These are phyloP conservation scores for Pipistrellus kuhlii DNA, from an alignment of 2,797 vertebrate species.

Conservation along the genomic window DNA sequence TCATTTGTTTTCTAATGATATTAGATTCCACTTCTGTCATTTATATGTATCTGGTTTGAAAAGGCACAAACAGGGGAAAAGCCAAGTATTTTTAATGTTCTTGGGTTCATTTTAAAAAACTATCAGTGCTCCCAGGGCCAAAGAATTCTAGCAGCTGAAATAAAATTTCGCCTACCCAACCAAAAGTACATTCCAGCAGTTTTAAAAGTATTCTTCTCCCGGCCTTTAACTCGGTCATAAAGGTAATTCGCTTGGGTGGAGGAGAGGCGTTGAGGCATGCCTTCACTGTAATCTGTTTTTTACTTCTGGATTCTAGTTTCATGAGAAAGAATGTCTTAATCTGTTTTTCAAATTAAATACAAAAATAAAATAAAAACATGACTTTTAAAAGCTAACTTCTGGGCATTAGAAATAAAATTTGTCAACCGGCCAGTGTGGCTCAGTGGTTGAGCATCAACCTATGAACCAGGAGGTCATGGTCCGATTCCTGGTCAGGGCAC, in stretches of 20 bases:
- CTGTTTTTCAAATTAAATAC: slow-evolving; percentile 60
- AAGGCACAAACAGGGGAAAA: slow-evolving; percentile 46
- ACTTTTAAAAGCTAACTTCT: background rate
- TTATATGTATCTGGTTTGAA: slow-evolving; percentile 58
- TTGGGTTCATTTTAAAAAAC: slow-evolving; percentile 45
- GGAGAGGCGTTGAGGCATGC: background rate
- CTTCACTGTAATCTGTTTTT: background rate
- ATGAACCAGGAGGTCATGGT: too few species aligned
- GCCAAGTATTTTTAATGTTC: slow-evolving; percentile 60
- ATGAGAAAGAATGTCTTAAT: background rate
- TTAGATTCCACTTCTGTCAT: slow-evolving; percentile 66
- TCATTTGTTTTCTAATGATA: slow-evolving; percentile 63
- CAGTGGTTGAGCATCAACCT: too few species aligned
- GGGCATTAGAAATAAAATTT: background rate
- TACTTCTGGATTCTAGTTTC: background rate
- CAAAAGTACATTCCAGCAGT: slow-evolving; percentile 52
- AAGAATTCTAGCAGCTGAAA: slow-evolving; percentile 68
- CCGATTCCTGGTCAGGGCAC: too few species aligned
- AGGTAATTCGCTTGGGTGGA: slow-evolving; percentile 1
- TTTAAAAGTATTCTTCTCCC: slow-evolving; percentile 18
- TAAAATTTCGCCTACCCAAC: slow-evolving; percentile 49
- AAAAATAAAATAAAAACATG: slow-evolving; percentile 24
- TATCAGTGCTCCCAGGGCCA: background rate
- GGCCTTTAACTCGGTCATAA: background rate
- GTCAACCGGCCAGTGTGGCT: too few species aligned